Conservation (phyloP, 2,888 invertebrate species). For the Acrobasis suavella region DNA sequence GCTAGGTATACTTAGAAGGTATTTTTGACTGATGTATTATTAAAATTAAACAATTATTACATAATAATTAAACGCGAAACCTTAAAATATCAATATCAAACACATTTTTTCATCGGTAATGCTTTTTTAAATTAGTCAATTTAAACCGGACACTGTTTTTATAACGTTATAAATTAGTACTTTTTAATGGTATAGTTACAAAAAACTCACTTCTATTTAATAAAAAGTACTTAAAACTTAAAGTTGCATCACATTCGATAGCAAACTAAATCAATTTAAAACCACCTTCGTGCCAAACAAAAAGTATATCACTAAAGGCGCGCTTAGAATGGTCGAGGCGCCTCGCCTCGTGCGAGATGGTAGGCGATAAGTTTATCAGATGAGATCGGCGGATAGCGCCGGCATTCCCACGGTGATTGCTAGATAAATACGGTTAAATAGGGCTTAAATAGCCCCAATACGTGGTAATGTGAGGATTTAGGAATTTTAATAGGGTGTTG, state of each 20-base stretch:
- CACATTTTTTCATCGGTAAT: too few species aligned
- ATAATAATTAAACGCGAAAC: too few species aligned
- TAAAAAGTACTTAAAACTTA: background rate
- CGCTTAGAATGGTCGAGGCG: conserved; percentile 18
- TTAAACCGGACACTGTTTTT: too few species aligned
- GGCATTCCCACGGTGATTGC: conserved; percentile 50
- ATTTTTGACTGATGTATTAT: too few species aligned
- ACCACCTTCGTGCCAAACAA: conserved; percentile 6
- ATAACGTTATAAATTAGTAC: too few species aligned
- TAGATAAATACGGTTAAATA: conserved; percentile 17
- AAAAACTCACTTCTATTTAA: too few species aligned
- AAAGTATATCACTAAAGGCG: conserved; percentile 10
- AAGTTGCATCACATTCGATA: background rate
- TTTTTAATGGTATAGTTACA: too few species aligned
- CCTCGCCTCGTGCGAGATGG: conserved; percentile 59
- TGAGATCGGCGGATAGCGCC: conserved; percentile 52
- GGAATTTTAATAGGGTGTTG: conserved; percentile 17
- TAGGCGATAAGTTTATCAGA: conserved; percentile 60
- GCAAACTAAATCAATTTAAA: conserved; percentile 1
- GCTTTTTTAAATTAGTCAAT: too few species aligned
- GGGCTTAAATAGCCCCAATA: conserved; percentile 2
- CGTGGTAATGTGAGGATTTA: conserved; percentile 22
- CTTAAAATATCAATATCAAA: too few species aligned
- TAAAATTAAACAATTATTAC: too few species aligned
- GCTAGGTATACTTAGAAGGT: too few species aligned